Evolutionary conservation across 2,888 invertebrate genomes (phyloP).

Genomic region (Neuroscelio doddi): DNA sequence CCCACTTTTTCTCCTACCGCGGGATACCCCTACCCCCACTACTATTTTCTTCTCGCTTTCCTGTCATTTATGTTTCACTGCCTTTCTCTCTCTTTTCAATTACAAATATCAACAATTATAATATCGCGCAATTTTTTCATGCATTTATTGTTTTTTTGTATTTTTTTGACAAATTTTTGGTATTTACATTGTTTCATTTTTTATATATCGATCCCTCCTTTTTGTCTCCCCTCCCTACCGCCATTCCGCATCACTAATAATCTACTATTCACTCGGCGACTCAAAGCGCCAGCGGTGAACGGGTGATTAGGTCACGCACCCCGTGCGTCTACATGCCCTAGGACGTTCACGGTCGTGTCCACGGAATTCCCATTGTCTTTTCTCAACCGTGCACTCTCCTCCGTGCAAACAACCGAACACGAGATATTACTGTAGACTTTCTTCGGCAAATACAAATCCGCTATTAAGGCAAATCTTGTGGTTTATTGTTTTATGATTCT

Average conservation of each 20-base stretch:
- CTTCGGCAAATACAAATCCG: too few relatives aligned
- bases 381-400: slow-evolving; percentile 9
- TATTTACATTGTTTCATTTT: too few relatives aligned
- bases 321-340: slow-evolving; percentile 64
- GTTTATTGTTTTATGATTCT: too few relatives aligned
- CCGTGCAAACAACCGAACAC: background rate
- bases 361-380: slow-evolving; percentile 62
- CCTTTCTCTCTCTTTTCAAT: too few relatives aligned
- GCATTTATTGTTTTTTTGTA: too few relatives aligned
- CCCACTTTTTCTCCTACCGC: slow-evolving; percentile 11
- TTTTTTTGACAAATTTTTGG: too few relatives aligned
- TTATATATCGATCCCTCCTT: slow-evolving; percentile 1
- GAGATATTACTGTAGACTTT: background rate
- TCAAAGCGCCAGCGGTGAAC: slow-evolving; percentile 57
- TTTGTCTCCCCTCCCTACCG: slow-evolving; percentile 15
- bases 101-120: too few relatives aligned
- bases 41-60: too few relatives aligned
- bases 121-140: too few relatives aligned
- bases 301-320: slow-evolving; percentile 70
- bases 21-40: slow-evolving; percentile 1
- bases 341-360: slow-evolving; percentile 67
- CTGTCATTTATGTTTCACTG: too few relatives aligned
- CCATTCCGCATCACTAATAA: background rate
- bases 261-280: slow-evolving; percentile 20
- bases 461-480: too few relatives aligned